Percentiles rank a stretch among this genome's conserved stretches.
These are phyloP conservation scores for Micromussa lordhowensis DNA, from an alignment of 92 coral and sea anemone genomes.

Conservation along the genomic window DNA sequence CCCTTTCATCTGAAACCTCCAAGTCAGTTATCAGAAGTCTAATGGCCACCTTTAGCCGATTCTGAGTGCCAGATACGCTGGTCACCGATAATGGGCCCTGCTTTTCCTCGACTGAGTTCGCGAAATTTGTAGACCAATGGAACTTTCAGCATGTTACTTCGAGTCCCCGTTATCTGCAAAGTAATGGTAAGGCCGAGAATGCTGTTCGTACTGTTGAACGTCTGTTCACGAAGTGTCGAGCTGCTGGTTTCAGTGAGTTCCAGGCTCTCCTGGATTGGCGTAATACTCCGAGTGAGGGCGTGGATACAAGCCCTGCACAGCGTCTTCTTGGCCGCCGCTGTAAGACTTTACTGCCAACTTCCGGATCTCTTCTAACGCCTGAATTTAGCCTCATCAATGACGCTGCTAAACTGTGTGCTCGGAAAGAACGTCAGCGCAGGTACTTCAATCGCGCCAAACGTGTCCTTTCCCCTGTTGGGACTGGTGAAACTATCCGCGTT, in stretches of 20 bases:
- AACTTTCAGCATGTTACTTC: conserved; percentile 11
- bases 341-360: conserved; percentile 2
- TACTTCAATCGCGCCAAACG: neutral
- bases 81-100: conserved; percentile 26
- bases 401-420: neutral
- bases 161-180: neutral
- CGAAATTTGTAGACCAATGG: conserved; percentile 10
- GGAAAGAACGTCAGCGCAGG: neutral
- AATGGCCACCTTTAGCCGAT: conserved; percentile 12
- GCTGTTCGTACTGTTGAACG: neutral
- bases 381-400: neutral
- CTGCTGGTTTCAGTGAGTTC: neutral
- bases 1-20: neutral
- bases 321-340: neutral
- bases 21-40: neutral
- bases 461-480: neutral
- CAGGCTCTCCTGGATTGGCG: conserved; percentile 3
- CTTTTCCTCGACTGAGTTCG: conserved; percentile 20
- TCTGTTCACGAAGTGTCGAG: conserved; percentile 15
- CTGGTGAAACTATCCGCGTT: neutral
- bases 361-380: neutral
- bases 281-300: neutral
- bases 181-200: conserved; percentile 31
- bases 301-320: neutral
- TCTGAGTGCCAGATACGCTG: conserved; percentile 7